Evolutionary conservation across 2,113 vertebrate genomes (phyloP), one percentile per base, ranked within the genome.

Genomic region (Pyrgilauda ruficollis): DNA sequence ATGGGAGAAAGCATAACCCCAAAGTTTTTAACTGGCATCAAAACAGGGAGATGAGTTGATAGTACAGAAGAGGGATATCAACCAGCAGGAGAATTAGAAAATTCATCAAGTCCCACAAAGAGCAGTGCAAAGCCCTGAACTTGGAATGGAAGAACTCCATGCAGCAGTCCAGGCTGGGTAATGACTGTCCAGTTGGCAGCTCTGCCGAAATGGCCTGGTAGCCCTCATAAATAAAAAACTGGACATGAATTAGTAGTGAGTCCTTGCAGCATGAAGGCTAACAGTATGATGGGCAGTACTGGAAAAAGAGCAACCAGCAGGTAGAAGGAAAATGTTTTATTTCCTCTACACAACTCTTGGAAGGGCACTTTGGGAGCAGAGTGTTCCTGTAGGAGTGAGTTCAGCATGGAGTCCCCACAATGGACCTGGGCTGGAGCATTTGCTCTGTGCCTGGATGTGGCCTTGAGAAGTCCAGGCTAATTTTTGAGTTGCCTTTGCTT

Each of bases 341-440:
- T 66, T 46, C 26, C 28, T 59, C 14, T 70, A 22, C 3, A 22
- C 3, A 75, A 1, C 15, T 8, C 46, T 58, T n/a, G 43, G 15
- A 89, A 63, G 11, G 11, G 28, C 50, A 66, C 8, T 27, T 56
- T 0, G 1, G 43, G 18, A 89, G 28, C 15, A 53, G 22, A 17
- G 11, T 52, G 19, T 3, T 21, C 2, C 9, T 70, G 4, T 4
- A 59, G 69, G 75, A 80, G 22, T 20, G 41, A 83, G 43, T n/a
- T 77, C 67, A 94, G 49, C 23, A 49, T 30, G 39, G 5, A 41
- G n/a, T 4, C 16, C 78, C 12, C 18, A 37, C 22, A 44, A 11
- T 3, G 19, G 37, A 26, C 6, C 13, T 0, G 1, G 17, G 5
- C 33, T 93, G 30, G 14, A 61, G 41, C 14, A 27, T 13, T 70